A percentile compares a stretch with the other conserved stretches of the same genome.
Conservation (phyloP, 2,113 vertebrate species). For the Brachirus orientalis region DNA sequence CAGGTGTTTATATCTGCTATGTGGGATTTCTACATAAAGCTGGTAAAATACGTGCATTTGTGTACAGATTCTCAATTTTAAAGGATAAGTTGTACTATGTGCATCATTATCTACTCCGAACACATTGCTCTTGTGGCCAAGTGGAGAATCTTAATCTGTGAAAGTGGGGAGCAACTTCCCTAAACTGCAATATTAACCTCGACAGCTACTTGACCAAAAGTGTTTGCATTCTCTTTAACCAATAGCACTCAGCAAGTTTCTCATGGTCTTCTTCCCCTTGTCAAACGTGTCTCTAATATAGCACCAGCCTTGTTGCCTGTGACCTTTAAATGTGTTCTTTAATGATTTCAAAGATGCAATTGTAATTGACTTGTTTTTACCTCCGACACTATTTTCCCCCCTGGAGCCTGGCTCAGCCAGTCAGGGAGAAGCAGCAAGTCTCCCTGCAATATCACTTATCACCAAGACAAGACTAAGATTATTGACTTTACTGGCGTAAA, state of each 20-base stretch:
- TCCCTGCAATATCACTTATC: slow-evolving; percentile 69
- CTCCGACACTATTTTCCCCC: slow-evolving; percentile 29
- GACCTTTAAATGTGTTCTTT: slow-evolving; percentile 46
- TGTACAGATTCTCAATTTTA: background rate
- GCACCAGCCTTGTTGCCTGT: slow-evolving; percentile 20
- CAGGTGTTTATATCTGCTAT: too few species aligned
- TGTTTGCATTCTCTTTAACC: slow-evolving; percentile 12
- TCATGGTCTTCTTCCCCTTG: slow-evolving; percentile 5
- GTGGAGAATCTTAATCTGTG: slow-evolving; percentile 7
- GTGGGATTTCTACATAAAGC: too few species aligned
- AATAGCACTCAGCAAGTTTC: slow-evolving; percentile 40
- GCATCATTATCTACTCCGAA: slow-evolving; percentile 12
- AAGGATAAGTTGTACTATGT: background rate
- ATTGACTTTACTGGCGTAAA: slow-evolving; percentile 77
- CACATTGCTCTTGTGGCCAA: slow-evolving; percentile 33
- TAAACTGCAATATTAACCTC: slow-evolving; percentile 26
- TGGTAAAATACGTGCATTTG: too few species aligned
- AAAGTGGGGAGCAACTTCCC: slow-evolving; percentile 33
- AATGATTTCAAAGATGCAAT: too few species aligned
- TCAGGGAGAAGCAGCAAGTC: slow-evolving; percentile 44
- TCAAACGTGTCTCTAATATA: slow-evolving; percentile 20
- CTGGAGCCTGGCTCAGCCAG: slow-evolving; percentile 43
- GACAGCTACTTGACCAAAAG: slow-evolving; percentile 27
- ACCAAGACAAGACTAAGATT: slow-evolving; percentile 65
- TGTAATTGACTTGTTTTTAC: too few species aligned